These are phyloP conservation scores for Stichodactyla mertensii DNA, from an alignment of 64 coral and sea anemone genomes.

Conservation along the genomic window DNA sequence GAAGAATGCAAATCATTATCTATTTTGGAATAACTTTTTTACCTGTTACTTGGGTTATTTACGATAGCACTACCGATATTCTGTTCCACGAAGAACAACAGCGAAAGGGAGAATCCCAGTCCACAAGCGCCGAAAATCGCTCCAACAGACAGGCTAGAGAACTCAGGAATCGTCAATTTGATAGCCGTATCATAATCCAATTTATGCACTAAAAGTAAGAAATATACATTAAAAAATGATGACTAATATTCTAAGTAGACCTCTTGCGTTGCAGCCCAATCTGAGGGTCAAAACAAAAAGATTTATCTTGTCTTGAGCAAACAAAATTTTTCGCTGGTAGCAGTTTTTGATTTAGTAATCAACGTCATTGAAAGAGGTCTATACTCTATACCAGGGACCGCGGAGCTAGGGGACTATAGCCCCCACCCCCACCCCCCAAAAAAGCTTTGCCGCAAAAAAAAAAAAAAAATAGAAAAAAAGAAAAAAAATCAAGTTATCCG, in stretches of 20 bases:
- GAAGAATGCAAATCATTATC: neutral
- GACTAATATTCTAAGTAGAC: neutral
- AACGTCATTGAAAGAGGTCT: too few species aligned
- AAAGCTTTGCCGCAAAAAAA: too few species aligned
- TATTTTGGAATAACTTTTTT: neutral
- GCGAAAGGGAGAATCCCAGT: conserved; percentile 63
- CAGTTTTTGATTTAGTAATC: too few species aligned
- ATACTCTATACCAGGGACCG: too few species aligned
- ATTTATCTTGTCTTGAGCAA: too few species aligned
- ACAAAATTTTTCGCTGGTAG: too few species aligned
- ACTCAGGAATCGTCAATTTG: neutral
- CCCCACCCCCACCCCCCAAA: too few species aligned
- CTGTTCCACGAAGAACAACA: conserved; percentile 88
- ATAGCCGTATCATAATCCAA: neutral
- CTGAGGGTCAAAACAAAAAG: too few species aligned
- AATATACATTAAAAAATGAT: neutral
- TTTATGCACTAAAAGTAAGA: neutral
- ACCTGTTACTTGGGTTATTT: conserved; percentile 89
- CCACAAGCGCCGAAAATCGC: conserved; percentile 65
- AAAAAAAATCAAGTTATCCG: too few species aligned
- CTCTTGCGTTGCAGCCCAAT: too few species aligned
- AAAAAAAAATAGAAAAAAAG: too few species aligned
- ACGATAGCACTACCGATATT: conserved; percentile 88
- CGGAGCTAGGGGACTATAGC: too few species aligned
- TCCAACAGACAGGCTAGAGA: conserved; percentile 13